Percentiles rank a stretch among this genome's conserved stretches.
Conservation (phyloP, 2,888 invertebrate species). For the Pinctada fucata region DNA sequence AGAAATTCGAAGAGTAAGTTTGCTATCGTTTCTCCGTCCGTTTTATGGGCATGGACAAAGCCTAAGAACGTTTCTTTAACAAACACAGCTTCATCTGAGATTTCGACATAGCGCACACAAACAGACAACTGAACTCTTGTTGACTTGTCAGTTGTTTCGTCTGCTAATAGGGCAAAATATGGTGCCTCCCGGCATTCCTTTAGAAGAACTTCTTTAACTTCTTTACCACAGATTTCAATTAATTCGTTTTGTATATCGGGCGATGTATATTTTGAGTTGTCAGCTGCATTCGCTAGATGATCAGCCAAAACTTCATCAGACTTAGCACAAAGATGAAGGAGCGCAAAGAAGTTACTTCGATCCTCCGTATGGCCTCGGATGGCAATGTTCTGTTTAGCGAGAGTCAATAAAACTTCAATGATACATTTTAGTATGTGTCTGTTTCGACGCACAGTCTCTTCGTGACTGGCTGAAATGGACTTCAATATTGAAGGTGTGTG, state of each 20-base stretch:
- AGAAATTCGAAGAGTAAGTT: constrained; percentile 5
- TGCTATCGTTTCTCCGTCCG: constrained; percentile 6
- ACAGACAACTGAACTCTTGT: constrained; percentile 9
- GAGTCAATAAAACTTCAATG: neutral
- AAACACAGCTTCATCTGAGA: neutral
- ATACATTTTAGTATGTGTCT: neutral
- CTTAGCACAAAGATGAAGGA: neutral
- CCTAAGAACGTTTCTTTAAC: constrained; percentile 16
- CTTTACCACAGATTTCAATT: constrained; percentile 5
- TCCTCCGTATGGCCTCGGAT: neutral
- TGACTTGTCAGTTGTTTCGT: constrained; percentile 17
- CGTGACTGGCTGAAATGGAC: no score
- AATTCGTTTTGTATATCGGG: constrained; percentile 9
- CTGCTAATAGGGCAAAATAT: constrained; percentile 19
- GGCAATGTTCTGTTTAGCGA: neutral
- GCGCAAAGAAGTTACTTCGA: neutral
- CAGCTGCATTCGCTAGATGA: neutral
- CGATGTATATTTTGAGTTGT: constrained; percentile 1
- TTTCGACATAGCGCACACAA: constrained; percentile 18
- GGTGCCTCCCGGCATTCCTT: neutral
- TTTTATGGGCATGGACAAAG: constrained; percentile 16
- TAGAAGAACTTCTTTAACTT: neutral
- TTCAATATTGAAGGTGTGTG: neutral
- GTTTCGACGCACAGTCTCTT: no score
- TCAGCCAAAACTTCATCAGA: neutral